Conservation (phyloP, 2,888 invertebrate genomes). For the Eurytoma californica region DNA sequence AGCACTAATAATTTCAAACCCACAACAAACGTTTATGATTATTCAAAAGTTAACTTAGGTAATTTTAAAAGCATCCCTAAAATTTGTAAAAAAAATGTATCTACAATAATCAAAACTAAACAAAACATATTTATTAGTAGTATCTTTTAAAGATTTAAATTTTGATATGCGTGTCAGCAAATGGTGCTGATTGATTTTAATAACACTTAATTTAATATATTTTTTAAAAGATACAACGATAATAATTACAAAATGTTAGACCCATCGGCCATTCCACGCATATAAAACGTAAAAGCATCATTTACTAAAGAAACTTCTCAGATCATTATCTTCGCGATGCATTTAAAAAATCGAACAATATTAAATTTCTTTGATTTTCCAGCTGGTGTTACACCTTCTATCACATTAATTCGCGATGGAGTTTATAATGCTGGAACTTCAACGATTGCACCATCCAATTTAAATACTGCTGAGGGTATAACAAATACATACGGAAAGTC, state of each 20-base stretch:
- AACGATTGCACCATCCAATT: constrained; percentile 9
- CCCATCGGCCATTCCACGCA: too few species aligned
- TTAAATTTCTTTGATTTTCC: constrained; percentile 11
- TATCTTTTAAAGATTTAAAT: too few species aligned
- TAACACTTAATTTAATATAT: too few species aligned
- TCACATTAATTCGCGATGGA: constrained; percentile 38
- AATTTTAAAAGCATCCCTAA: constrained; percentile 14
- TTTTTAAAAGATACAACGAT: too few species aligned
- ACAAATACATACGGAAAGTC: constrained; percentile 40
- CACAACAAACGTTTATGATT: constrained; percentile 40
- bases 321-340: too few species aligned
- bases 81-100: too few species aligned
- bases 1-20: constrained; percentile 28
- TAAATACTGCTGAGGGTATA: constrained; percentile 3
- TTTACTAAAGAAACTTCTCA: too few species aligned
- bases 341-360: too few species aligned
- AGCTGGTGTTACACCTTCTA: constrained; percentile 44
- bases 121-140: neutral
- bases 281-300: too few species aligned
- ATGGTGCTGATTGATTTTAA: too few species aligned
- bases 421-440: neutral
- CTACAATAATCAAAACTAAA: neutral
- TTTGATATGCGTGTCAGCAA: too few species aligned
- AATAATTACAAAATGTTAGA: too few species aligned
- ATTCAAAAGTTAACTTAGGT: constrained; percentile 51